Conservation (phyloP, 2,113 vertebrate genomes). For the Rousettus leschenaultii region DNA sequence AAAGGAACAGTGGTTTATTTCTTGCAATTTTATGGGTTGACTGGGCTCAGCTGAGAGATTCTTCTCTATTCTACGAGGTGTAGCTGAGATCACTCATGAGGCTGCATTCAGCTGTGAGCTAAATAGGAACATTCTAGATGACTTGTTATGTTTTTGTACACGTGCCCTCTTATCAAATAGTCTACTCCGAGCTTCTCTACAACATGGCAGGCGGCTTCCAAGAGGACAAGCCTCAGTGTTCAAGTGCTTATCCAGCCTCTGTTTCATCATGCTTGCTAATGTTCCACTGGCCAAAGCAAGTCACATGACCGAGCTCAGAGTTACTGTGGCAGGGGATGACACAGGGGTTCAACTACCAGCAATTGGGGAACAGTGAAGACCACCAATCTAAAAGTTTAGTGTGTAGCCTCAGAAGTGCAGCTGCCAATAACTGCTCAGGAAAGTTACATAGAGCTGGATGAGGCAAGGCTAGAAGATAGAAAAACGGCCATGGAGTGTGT, state of each 20-base stretch:
- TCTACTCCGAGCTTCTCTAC: not conserved
- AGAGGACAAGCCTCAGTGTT: not conserved
- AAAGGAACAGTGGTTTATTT: not conserved
- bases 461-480: not conserved
- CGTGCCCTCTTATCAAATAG: fast-evolving
- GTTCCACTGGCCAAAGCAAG: not conserved
- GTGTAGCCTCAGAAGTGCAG: not conserved
- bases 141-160: not conserved
- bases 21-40: not conserved
- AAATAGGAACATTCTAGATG: not conserved
- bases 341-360: not conserved
- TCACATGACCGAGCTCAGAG: not conserved
- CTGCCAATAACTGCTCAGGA: not conserved
- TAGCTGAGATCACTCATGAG: not conserved
- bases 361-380: too few relatives aligned
- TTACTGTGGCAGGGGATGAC: not conserved
- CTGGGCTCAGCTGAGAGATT: not conserved
- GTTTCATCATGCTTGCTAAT: not conserved
- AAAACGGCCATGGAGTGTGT: not conserved
- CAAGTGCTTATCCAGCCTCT: not conserved
- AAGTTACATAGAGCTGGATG: not conserved
- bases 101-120: not conserved
- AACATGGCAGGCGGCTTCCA: not conserved
- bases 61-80: not conserved
- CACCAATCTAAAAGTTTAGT: not conserved